Percentiles rank a stretch among this genome's conserved stretches.
Conservation (phyloP, 2,888 invertebrate species). For the Microctonus aethiopoides region DNA sequence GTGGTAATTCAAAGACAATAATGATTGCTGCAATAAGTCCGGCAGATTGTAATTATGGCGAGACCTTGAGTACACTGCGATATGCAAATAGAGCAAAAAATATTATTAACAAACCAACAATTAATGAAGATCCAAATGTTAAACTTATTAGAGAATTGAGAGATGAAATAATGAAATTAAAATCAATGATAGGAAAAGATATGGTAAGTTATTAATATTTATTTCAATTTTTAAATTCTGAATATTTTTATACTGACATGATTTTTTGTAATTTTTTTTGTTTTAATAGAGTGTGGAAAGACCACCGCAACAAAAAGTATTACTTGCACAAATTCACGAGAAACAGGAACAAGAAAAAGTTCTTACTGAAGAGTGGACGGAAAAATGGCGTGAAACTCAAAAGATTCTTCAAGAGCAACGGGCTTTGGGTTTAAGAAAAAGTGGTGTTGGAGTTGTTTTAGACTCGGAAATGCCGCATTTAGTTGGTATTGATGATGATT, state of each 20-base stretch:
- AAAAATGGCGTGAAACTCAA: constrained; percentile 93
- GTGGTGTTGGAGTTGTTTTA: constrained; percentile 87
- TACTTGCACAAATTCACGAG: constrained; percentile 83
- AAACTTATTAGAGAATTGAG: constrained; percentile 86
- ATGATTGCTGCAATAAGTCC: constrained; percentile 89
- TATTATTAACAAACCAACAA: constrained; percentile 90
- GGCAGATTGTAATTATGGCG: constrained; percentile 88
- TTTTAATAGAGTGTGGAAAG: constrained; percentile 67
- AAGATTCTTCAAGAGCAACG: constrained; percentile 89
- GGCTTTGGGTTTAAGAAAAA: constrained; percentile 86
- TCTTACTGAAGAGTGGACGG: constrained; percentile 91
- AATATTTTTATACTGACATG: not conserved
- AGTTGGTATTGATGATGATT: constrained; percentile 90
- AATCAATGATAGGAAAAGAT: constrained; percentile 79
- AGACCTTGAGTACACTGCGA: constrained; percentile 85
- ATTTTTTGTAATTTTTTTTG: constrained; percentile 27
- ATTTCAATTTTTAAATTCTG: constrained; percentile 14
- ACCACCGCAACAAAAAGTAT: constrained; percentile 72
- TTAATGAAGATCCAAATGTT: constrained; percentile 91
- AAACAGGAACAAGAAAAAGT: constrained; percentile 92
- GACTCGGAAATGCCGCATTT: constrained; percentile 93
- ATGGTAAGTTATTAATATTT: constrained; percentile 64
- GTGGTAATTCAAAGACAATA: constrained; percentile 91
- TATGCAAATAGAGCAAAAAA: constrained; percentile 92
- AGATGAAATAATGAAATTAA: constrained; percentile 85